Evolutionary conservation across 1,140 invertebrate species (phyloP), one percentile per base, ranked within the genome.

Genomic region (Diorhabda sublineata): DNA sequence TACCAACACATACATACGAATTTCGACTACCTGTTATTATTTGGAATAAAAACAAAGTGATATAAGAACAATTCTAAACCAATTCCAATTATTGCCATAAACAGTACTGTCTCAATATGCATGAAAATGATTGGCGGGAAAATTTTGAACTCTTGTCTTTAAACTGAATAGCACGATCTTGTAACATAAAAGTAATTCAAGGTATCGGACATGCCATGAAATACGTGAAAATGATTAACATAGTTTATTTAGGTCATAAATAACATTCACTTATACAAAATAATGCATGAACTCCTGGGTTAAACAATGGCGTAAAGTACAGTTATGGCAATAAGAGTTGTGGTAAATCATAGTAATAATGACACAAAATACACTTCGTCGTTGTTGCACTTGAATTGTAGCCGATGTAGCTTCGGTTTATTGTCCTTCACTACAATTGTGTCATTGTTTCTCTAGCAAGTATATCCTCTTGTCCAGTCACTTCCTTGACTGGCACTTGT

Each of bases 21-120:
- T n/a, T 26, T 56, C 52, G 52, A 56, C 52, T 56, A 56, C 52
- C n/a, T 56, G 52, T 56, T 56, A 56, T 56, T 56, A 56, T 56
- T 56, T 6, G 52, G 2, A 56, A 56, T 2, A 2, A 56, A 56
- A 11, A 11, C 11, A 11, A 56, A 56, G 6, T 7, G 11, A 56
- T 2, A 56, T 56, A 56, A 56, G 2, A 56, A 2, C 52, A 56
- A 56, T 56, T 56, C 1, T 56, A 56, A 56, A n/a, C 52, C 1
- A 56, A 56, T 56, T 56, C 52, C 52, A 56, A 56, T 56, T 7
- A 56, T 56, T 56, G 2, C 2, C 2, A 56, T 56, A 56, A 56
- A 56, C 6, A n/a, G 52, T n/a, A 56, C 26, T 26, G 26, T 26
- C 26, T 26, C 26, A 26, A 26, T 26, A 26, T 26, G 26, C 26